Conservation (phyloP, 1,140 invertebrate genomes). For the Drosophila auraria region DNA sequence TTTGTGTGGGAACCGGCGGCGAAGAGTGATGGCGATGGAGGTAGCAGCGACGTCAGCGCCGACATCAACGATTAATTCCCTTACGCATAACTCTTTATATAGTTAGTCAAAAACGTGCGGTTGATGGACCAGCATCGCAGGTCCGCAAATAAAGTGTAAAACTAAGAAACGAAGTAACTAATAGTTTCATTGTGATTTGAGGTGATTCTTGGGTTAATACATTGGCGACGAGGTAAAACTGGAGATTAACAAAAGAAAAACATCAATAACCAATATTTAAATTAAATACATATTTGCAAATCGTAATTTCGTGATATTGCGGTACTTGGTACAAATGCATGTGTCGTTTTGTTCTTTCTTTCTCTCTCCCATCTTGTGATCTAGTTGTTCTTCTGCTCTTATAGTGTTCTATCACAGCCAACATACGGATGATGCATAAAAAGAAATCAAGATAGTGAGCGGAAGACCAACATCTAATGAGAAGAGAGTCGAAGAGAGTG, state of each 20-base stretch:
- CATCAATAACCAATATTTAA: neutral
- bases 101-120: neutral
- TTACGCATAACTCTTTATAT: neutral
- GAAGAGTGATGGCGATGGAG: too few relatives aligned
- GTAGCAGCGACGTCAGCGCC: too few relatives aligned
- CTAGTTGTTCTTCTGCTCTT: conserved; percentile 9
- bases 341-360: conserved; percentile 1
- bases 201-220: too few relatives aligned
- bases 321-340: neutral
- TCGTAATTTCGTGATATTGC: neutral
- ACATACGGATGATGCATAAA: conserved; percentile 10
- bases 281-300: conserved; percentile 3
- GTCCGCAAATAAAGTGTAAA: neutral
- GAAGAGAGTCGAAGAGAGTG: neutral
- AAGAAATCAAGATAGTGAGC: conserved; percentile 8
- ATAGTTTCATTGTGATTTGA: too few relatives aligned
- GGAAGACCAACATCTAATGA: conserved; percentile 2
- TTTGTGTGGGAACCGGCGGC: too few relatives aligned
- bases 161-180: too few relatives aligned
- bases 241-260: too few relatives aligned
- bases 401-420: conserved; percentile 10
- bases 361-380: conserved; percentile 3
- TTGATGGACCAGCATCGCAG: neutral
- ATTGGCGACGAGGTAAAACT: neutral
- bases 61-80: conserved; percentile 1